phyloP scores from a whole-genome alignment of 2,888 invertebrate genomes.

The Perizoma affinitatum region DNA sequence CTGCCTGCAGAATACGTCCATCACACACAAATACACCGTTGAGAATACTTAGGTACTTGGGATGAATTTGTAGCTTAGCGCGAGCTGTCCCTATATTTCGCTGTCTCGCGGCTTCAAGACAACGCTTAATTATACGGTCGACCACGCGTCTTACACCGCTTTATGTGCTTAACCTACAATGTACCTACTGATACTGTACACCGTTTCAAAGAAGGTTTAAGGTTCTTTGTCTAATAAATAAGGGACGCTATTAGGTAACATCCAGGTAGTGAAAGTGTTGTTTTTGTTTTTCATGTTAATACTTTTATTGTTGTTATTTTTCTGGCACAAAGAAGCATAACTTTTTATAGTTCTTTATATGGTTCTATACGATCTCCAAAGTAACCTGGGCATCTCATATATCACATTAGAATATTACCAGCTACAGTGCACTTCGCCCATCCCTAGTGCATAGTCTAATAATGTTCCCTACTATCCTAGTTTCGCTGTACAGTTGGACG shows the following conservation, averaged over 20 bases:
- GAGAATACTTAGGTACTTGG: conserved; percentile 31
- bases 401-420: conserved; percentile 4
- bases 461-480: conserved; percentile 21
- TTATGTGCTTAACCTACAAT: conserved; percentile 12
- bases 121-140: conserved; percentile 35
- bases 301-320: too few relatives aligned
- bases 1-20: conserved; percentile 29
- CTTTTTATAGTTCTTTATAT: not conserved
- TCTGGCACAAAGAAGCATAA: too few relatives aligned
- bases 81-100: conserved; percentile 36
- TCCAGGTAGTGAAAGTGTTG: not conserved
- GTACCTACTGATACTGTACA: conserved; percentile 2
- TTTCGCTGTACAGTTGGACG: conserved; percentile 20
- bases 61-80: conserved; percentile 36
- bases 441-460: conserved; percentile 19
- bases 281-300: not conserved
- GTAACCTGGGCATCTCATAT: not conserved
- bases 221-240: not conserved
- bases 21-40: conserved; percentile 31
- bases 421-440: conserved; percentile 9
- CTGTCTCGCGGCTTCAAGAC: conserved; percentile 35
- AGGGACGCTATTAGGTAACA: not conserved
- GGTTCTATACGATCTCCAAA: not conserved
- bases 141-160: conserved; percentile 27
- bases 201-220: not conserved